Evolutionary conservation across 2,888 invertebrate genomes (phyloP).

Genomic region (Lithosia quadra): DNA sequence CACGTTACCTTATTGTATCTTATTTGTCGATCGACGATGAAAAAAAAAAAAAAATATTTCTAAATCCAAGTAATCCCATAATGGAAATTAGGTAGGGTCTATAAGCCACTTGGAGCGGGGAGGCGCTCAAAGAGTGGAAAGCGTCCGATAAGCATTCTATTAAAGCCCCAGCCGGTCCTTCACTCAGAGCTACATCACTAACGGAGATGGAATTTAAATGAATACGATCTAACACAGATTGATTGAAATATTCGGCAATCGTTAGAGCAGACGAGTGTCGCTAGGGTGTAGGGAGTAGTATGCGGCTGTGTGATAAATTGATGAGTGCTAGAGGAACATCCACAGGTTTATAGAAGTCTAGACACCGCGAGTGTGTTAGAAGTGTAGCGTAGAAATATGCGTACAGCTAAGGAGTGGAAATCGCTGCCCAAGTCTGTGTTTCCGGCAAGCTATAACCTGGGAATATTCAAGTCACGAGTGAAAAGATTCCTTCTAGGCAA

Average conservation of each 20-base stretch:
- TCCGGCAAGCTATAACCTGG: too few species aligned
- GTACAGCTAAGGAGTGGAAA: too few species aligned
- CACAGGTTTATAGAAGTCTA: not conserved
- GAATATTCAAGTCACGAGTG: too few species aligned
- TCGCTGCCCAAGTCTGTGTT: too few species aligned
- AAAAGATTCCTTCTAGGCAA: too few species aligned
- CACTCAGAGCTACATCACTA: not conserved
- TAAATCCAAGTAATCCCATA: constrained; percentile 2
- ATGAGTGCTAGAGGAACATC: not conserved
- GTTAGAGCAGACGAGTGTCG: not conserved
- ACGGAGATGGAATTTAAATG: constrained; percentile 11
- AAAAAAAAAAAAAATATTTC: not conserved
- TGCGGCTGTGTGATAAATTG: not conserved
- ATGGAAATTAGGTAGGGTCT: not conserved
- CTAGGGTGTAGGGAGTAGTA: not conserved
- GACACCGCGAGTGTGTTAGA: too few species aligned
- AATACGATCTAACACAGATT: constrained; percentile 10
- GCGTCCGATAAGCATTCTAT: constrained; percentile 2
- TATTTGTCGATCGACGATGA: too few species aligned
- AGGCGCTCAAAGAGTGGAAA: not conserved
- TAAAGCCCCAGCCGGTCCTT: not conserved
- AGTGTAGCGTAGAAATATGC: too few species aligned
- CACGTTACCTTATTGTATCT: too few species aligned
- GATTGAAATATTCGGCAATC: constrained; percentile 14
- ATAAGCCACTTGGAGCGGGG: not conserved